Base-by-base conservation (phyloP, 2,888 invertebrate species). In the Patella pellucida region DNA sequence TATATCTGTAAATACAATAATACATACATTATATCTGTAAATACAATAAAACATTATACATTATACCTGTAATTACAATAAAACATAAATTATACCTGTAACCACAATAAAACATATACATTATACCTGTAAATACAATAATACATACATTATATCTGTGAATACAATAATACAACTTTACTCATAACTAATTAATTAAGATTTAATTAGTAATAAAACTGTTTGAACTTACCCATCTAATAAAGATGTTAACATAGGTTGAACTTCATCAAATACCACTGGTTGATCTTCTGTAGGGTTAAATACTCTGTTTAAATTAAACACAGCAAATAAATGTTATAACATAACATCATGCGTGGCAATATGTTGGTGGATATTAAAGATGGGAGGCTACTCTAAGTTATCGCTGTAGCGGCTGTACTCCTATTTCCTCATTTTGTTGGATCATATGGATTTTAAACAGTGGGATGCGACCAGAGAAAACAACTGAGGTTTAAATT, bases 31-130 rank as follows among this genome's bases (percentile, higher is more conserved):
- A 27, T 27, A 27, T 3, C 27, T 27, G 27, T 27, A 27, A 27
- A 27, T 27, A 27, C 27, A 27, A 27, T 27, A 27, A 27, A 2
- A 27, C 27, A 27, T 27, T n/a, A n/a, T 27, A 27, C 3, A 3
- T 27, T 27, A 27, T 27, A 27, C 27, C 27, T 27, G 27, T 27
- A 27, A 27, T 2, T 27, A 27, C 27, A 27, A 27, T 27, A 27
- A 27, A 2, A 27, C 27, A 27, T 27, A 27, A 1, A 27, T 27
- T 27, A 27, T 27, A 27, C 3, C 88, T 88, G 76, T 88, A 88
- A n/a, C n/a, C 2, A 88, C 88, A 87, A 88, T 88, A 19, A 88
- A 87, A 79, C 88, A 88, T 41, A 88, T 41, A 88, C 85, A 76
- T 88, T 88, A 78, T 88, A 88, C 19, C 88, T 88, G 76, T 14